These are phyloP conservation scores for Porites divaricata DNA, from an alignment of 92 coral and sea anemone species.

Conservation along the genomic window DNA sequence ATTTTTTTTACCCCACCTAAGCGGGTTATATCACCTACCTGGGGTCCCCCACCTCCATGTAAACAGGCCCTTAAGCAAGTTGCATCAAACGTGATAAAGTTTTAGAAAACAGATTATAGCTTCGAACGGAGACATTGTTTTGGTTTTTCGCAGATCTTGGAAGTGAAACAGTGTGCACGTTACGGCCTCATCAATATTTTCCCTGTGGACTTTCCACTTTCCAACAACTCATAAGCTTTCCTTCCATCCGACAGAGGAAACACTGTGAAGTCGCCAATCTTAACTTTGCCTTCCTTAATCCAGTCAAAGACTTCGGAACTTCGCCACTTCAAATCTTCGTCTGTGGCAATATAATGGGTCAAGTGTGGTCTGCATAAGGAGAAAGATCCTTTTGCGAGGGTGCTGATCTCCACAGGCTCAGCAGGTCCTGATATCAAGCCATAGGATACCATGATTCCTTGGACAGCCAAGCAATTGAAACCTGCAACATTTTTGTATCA, in stretches of 20 bases:
- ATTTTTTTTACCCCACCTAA: no score
- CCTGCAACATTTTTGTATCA: slow-evolving; percentile 32
- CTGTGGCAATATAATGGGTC: slow-evolving; percentile 40
- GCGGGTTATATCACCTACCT: no score
- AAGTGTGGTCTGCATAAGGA: slow-evolving; percentile 52
- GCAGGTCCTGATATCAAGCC: slow-evolving; percentile 70
- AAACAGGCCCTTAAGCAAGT: no score
- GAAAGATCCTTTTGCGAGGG: slow-evolving; percentile 49
- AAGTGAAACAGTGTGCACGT: neutral
- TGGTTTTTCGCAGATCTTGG: no score
- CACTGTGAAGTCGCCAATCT: slow-evolving; percentile 52
- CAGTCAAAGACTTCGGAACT: slow-evolving; percentile 66
- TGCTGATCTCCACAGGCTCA: slow-evolving; percentile 45
- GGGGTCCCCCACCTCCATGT: no score
- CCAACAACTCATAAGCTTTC: slow-evolving; percentile 68
- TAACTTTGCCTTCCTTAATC: slow-evolving; percentile 58
- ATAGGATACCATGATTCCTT: slow-evolving; percentile 61
- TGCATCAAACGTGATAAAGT: no score
- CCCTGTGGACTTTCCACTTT: slow-evolving; percentile 65
- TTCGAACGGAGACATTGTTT: no score
- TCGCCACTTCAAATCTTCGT: slow-evolving; percentile 60
- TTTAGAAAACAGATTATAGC: no score
- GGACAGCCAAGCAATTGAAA: slow-evolving; percentile 62
- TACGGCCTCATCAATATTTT: slow-evolving; percentile 64
- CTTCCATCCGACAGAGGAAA: slow-evolving; percentile 63